These are phyloP conservation scores for silkworm (Bombyx mori) DNA, from an alignment of 1,140 invertebrate species.

Conservation along the genomic window ASM3026992v2 NC_085128.1:6414501-6415000, in stretches of 20 bases:
- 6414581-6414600: constrained; percentile 10
- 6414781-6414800: constrained; percentile 1
- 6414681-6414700: constrained; percentile 10
- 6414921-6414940: constrained; percentile 20
- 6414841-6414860: constrained; percentile 30
- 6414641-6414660: constrained; percentile 17
- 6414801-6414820: too few species aligned
- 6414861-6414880: constrained; percentile 36
- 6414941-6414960: constrained; percentile 24
- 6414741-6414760: constrained; percentile 16
- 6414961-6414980: constrained; percentile 7
- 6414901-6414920: constrained; percentile 33
- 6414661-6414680: neutral
- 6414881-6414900: constrained; percentile 41
- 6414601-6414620: constrained; percentile 8
- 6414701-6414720: neutral
- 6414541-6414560: neutral
- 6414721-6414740: constrained; percentile 20
- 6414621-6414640: constrained; percentile 17
- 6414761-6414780: constrained; percentile 28
- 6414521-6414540: too few species aligned
- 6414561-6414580: constrained; percentile 3
- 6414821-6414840: too few species aligned
- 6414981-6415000: constrained; percentile 4
- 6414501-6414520: too few species aligned